These are phyloP conservation scores for Scolanthus callimorphus DNA, from an alignment of 92 coral and sea anemone genomes.

Conservation along the genomic window DNA sequence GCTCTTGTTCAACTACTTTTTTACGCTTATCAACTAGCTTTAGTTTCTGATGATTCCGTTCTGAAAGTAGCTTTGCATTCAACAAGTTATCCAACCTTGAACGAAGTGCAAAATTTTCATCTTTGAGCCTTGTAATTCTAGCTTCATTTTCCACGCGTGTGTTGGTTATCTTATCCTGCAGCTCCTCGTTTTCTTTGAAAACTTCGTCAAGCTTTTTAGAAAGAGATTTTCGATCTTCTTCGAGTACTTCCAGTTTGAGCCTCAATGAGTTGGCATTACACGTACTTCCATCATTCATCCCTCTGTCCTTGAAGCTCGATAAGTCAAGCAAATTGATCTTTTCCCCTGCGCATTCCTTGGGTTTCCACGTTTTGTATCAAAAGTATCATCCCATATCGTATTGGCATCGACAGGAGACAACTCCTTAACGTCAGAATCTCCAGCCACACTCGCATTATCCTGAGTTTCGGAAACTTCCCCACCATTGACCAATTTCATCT, in stretches of 20 bases:
- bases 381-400: neutral
- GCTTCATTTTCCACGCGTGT: neutral
- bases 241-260: conserved; percentile 1
- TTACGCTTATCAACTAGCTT: conserved; percentile 13
- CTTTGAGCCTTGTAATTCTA: conserved; percentile 5
- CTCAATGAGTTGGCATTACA: conserved; percentile 3
- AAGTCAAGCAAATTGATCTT: too few relatives aligned
- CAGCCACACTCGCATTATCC: too few relatives aligned
- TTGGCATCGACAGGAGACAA: too few relatives aligned
- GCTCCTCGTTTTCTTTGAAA: conserved; percentile 13
- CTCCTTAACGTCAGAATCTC: too few relatives aligned
- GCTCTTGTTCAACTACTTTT: conserved; percentile 4
- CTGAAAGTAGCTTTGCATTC: conserved; percentile 14
- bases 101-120: conserved; percentile 12
- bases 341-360: too few relatives aligned
- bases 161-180: neutral
- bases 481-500: too few relatives aligned
- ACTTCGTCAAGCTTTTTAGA: conserved; percentile 7
- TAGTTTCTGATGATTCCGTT: conserved; percentile 10
- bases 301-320: too few relatives aligned
- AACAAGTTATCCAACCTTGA: conserved; percentile 18
- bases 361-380: neutral
- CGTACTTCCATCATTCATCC: too few relatives aligned
- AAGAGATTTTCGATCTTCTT: conserved; percentile 11
- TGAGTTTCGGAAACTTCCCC: too few relatives aligned